Evolutionary conservation across 2,888 invertebrate genomes (phyloP), one percentile per base, ranked within the genome.

Genomic region (Gymnosoma rotundatum): DNA sequence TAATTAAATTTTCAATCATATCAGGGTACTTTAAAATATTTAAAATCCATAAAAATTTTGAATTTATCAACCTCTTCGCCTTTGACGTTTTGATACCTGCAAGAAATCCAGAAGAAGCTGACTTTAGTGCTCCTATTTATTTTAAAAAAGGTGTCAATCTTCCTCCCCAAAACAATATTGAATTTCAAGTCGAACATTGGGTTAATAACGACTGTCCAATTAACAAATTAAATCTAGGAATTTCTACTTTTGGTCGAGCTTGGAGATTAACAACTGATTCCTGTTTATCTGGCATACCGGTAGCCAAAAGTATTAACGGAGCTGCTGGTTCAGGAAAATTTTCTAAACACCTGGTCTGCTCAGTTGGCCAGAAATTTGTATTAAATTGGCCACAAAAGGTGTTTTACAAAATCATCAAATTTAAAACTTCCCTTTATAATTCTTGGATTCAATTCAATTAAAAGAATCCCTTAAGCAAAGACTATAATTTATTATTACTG

Each of bases 361-460:
- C 61, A 96, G 96, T 86, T 97, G 96, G 92, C 94, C 96, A 0
- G 97, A 97, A 91, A 94, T 96, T 0, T 97, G 97, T 90, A 93
- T 94, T 0, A 94, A 94, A 86, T 94, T 94, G 86, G 94, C 95
- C 95, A 16, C 93, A 93, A 66, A 90, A 94, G 93, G 94, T 0
- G 94, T 95, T 78, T 91, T 96, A 9, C 94, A 95, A n/a, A n/a
- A n/a, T n/a, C n/a, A n/a, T n/a, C n/a, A n/a, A n/a, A n/a, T n/a
- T n/a, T n/a, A n/a, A n/a, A n/a, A n/a, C n/a, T n/a, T n/a, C 25
- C 1, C 25, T 25, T 25, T 25, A 25, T 25, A 25, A 25, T 25
- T 25, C 25, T 25, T 25, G 2, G 25, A 25, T 25, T 25, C 25
- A 25, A 25, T 25, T 25, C 4, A 25, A 25, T 25, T 25, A 2